These are phyloP conservation scores for Sminthurides aquaticus DNA, from an alignment of 2,888 invertebrate genomes.

Conservation along the genomic window DNA sequence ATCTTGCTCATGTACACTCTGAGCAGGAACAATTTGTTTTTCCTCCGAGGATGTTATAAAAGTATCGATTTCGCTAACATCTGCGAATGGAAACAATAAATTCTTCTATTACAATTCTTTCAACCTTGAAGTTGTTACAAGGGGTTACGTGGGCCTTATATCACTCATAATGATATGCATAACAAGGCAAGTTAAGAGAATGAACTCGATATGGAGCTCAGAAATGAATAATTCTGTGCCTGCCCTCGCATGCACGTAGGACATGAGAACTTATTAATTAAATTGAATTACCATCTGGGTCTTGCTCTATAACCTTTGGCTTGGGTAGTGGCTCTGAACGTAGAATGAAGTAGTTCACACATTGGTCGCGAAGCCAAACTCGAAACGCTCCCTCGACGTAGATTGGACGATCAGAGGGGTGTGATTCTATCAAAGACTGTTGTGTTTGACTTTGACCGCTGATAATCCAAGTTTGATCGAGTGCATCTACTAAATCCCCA, in stretches of 20 bases:
- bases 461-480: constrained; percentile 87
- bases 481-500: constrained; percentile 61
- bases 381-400: constrained; percentile 77
- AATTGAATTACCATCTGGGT: constrained; percentile 67
- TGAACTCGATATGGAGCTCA: no score
- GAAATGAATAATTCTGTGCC: no score
- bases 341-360: constrained; percentile 75
- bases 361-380: constrained; percentile 67
- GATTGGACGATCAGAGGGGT: constrained; percentile 57
- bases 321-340: constrained; percentile 60
- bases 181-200: no score
- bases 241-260: no score
- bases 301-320: constrained; percentile 49
- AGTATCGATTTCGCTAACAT: constrained; percentile 53
- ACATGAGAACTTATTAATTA: no score
- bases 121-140: no score
- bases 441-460: constrained; percentile 77
- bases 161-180: no score
- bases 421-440: constrained; percentile 59
- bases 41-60: constrained; percentile 41
- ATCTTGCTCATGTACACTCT: constrained; percentile 81
- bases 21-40: constrained; percentile 47
- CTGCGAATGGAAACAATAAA: constrained; percentile 51
- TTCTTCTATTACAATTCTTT: neutral
- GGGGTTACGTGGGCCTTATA: no score